These are phyloP conservation scores for Decapterus maruadsi DNA, from an alignment of 2,797 vertebrate species.

Conservation along the genomic window DNA sequence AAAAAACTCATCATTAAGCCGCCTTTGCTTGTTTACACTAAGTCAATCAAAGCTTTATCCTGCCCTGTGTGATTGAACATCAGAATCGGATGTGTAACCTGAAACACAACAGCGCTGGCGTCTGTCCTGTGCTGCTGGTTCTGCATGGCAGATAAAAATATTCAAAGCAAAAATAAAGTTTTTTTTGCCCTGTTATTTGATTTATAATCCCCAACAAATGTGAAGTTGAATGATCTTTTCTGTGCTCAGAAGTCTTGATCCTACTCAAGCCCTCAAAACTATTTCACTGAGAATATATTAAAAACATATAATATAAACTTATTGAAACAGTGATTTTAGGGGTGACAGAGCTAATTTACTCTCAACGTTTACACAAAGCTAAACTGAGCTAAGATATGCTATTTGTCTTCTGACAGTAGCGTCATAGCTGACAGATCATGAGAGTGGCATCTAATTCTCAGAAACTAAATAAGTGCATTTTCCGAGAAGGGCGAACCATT, in stretches of 20 bases:
- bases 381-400: conserved; percentile 16
- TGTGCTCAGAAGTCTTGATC: not conserved
- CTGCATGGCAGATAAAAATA: not conserved
- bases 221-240: conserved; percentile 2
- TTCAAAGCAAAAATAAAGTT: not conserved
- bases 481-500: conserved; percentile 25
- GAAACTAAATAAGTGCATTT: conserved; percentile 27
- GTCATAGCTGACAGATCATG: conserved; percentile 14
- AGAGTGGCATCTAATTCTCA: not conserved
- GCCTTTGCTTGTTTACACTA: too few species aligned
- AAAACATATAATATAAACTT: too few species aligned
- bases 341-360: too few species aligned
- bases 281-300: too few species aligned
- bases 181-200: too few species aligned
- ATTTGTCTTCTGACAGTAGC: not conserved
- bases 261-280: too few species aligned
- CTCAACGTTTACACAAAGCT: conserved; percentile 13
- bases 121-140: too few species aligned
- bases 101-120: too few species aligned
- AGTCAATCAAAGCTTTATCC: too few species aligned
- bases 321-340: too few species aligned
- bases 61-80: too few species aligned
- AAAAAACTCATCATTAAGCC: not conserved
- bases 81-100: too few species aligned
- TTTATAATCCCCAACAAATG: not conserved